phyloP scores from a whole-genome alignment of 2,113 vertebrate genomes.

The Trematocara macrostoma region DNA sequence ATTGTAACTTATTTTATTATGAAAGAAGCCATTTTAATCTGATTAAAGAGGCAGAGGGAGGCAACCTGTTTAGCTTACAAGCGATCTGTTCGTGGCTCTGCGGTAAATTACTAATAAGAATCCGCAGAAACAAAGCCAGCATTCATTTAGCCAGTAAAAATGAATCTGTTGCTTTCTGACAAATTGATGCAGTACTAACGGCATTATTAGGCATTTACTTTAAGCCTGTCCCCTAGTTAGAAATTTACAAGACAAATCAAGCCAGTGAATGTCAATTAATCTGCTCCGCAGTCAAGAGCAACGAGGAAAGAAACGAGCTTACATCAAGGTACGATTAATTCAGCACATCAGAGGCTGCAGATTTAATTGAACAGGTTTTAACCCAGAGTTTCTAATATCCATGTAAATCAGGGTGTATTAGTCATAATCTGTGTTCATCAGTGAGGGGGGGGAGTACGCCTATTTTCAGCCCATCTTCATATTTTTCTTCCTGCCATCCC shows the following conservation, averaged over 20 bases:
- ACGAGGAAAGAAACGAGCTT: neutral
- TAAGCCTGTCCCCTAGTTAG: neutral
- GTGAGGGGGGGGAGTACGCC: neutral
- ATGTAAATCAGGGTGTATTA: constrained; percentile 33
- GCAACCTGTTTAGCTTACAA: neutral
- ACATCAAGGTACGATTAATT: constrained; percentile 19
- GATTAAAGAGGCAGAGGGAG: neutral
- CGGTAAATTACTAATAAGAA: constrained; percentile 4
- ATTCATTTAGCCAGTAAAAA: neutral
- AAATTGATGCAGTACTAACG: neutral
- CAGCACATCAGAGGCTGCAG: neutral
- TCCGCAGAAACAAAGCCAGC: neutral
- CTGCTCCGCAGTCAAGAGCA: neutral
- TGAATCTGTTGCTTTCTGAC: neutral
- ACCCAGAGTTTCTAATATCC: constrained; percentile 13
- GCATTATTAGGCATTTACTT: constrained; percentile 12
- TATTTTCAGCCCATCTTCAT: neutral
- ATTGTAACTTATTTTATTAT: neutral
- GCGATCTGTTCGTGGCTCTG: neutral
- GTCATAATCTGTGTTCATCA: constrained; percentile 17
- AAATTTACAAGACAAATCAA: constrained; percentile 26
- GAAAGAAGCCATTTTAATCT: neutral
- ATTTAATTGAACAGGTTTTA: constrained; percentile 23
- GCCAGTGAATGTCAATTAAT: constrained; percentile 27
- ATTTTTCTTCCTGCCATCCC: neutral